phyloP scores from a whole-genome alignment of 2,797 vertebrate genomes.

The Eutrigla gurnardus region DNA sequence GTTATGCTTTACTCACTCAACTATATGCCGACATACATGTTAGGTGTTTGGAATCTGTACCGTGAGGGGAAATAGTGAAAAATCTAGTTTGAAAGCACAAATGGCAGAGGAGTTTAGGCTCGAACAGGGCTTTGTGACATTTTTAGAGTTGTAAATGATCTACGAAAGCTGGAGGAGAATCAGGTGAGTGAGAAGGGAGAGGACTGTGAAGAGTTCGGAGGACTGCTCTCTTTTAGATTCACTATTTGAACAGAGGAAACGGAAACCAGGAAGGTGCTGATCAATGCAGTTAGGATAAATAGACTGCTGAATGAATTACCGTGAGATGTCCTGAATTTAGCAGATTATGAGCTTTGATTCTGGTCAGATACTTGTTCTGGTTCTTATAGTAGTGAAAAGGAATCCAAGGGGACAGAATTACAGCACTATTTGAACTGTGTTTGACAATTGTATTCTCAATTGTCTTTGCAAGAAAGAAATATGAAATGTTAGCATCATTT shows the following conservation, averaged over 20 bases:
- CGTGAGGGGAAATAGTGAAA: background rate
- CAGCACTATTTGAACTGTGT: background rate
- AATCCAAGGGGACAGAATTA: background rate
- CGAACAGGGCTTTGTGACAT: slow-evolving; percentile 62
- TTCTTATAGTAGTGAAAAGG: background rate
- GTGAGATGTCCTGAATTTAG: background rate
- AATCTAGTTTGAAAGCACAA: slow-evolving; percentile 12
- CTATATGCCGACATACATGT: background rate
- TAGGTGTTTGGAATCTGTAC: slow-evolving; percentile 6
- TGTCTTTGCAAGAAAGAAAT: background rate
- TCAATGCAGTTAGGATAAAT: slow-evolving; percentile 1
- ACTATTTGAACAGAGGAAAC: slow-evolving; percentile 10
- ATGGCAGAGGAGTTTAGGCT: slow-evolving; percentile 5
- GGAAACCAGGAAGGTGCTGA: slow-evolving; percentile 24
- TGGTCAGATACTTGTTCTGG: background rate
- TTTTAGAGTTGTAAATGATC: slow-evolving; percentile 56
- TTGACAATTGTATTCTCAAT: background rate
- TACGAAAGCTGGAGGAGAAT: slow-evolving; percentile 32
- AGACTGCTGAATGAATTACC: background rate
- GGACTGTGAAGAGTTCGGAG: slow-evolving; percentile 29
- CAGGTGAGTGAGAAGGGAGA: slow-evolving; percentile 22
- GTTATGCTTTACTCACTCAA: slow-evolving; percentile 28
- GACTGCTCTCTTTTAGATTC: slow-evolving; percentile 26
- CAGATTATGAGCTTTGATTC: background rate
- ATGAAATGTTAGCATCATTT: background rate